These are phyloP conservation scores for Nephrotoma guestfalica DNA, from an alignment of 2,888 invertebrate genomes.

Conservation along the genomic window DNA sequence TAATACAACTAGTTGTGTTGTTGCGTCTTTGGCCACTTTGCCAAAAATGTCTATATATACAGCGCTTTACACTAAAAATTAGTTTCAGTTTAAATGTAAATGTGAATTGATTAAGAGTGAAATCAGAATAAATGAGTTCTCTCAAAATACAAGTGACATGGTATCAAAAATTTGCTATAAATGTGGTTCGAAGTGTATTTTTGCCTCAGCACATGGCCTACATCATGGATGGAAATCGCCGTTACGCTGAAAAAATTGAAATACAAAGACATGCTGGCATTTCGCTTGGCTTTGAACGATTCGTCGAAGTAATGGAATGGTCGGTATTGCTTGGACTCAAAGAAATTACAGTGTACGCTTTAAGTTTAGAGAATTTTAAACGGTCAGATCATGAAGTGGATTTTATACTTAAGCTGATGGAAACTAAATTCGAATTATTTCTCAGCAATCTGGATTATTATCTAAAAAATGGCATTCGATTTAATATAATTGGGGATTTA, in stretches of 20 bases:
- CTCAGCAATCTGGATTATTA: conserved; percentile 46
- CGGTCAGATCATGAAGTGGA: conserved; percentile 79
- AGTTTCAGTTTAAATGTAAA: too few relatives aligned
- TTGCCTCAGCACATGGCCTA: conserved; percentile 88
- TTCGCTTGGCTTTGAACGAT: conserved; percentile 63
- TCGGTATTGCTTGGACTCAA: conserved; percentile 80
- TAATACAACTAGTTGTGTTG: too few relatives aligned
- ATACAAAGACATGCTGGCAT: conserved; percentile 71
- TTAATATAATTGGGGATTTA: background rate
- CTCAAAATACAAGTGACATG: conserved; percentile 35
- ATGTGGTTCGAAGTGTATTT: conserved; percentile 62
- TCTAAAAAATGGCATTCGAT: too few relatives aligned
- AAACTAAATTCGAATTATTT: conserved; percentile 68
- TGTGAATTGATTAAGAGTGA: too few relatives aligned
- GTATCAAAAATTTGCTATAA: conserved; percentile 58
- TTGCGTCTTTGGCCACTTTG: too few relatives aligned
- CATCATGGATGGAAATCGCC: conserved; percentile 97
- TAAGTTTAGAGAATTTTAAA: conserved; percentile 98
- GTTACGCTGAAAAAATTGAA: conserved; percentile 72
- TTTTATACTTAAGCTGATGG: conserved; percentile 72
- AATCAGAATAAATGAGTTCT: too few relatives aligned
- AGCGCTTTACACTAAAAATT: too few relatives aligned
- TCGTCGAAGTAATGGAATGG: conserved; percentile 64
- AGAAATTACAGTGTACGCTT: conserved; percentile 97
- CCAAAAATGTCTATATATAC: too few relatives aligned